phyloP scores from a whole-genome alignment of 2,797 vertebrate genomes.

The Sebastes kiyomatsui region DNA sequence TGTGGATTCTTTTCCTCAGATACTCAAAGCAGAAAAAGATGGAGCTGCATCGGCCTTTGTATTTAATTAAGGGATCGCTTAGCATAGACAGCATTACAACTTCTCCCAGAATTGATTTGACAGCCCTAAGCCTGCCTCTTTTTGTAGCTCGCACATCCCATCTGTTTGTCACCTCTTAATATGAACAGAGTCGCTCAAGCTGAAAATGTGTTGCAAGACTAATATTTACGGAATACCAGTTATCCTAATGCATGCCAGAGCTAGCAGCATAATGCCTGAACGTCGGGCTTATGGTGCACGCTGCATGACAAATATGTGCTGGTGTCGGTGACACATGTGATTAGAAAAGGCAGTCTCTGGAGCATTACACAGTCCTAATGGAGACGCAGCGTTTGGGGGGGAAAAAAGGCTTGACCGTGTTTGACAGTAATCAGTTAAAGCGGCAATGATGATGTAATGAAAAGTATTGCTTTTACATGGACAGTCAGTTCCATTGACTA shows the following conservation, averaged over 20 bases:
- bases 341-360: constrained; percentile 49
- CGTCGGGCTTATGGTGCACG: constrained; percentile 44
- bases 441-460: constrained; percentile 56
- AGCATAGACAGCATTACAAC: constrained; percentile 49
- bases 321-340: constrained; percentile 52
- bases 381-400: constrained; percentile 35
- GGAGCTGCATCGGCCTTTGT: constrained; percentile 37
- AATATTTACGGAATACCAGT: constrained; percentile 74
- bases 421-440: constrained; percentile 64
- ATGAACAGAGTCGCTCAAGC: constrained; percentile 71
- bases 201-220: constrained; percentile 74
- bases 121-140: constrained; percentile 56
- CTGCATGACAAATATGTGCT: constrained; percentile 58
- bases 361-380: constrained; percentile 48
- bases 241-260: constrained; percentile 65
- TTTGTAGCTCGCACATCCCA: constrained; percentile 49
- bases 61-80: constrained; percentile 61
- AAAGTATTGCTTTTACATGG: constrained; percentile 36
- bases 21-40: constrained; percentile 33
- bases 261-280: constrained; percentile 54
- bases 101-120: constrained; percentile 55
- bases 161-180: constrained; percentile 74
- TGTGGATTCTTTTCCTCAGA: constrained; percentile 26
- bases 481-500: constrained; percentile 31
- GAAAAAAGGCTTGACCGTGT: constrained; percentile 21